These are phyloP conservation scores for Drosophila parvula DNA, from an alignment of 1,140 invertebrate genomes.

Conservation along the genomic window DNA sequence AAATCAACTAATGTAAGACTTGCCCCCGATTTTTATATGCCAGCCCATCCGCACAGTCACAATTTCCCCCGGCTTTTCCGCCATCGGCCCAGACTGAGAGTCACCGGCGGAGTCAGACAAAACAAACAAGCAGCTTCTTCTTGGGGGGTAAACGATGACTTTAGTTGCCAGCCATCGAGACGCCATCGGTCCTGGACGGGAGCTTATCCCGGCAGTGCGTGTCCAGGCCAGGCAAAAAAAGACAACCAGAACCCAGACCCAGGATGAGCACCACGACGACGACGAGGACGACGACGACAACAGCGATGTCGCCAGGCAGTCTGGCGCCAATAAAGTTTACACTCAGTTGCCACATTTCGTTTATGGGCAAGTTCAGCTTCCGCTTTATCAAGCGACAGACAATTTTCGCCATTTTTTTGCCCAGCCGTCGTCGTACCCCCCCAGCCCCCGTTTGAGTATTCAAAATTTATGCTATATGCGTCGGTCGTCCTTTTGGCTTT, in stretches of 20 bases:
- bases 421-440: not conserved
- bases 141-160: conserved; percentile 55
- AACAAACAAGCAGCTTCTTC: conserved; percentile 68
- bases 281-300: conserved; percentile 48
- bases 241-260: not conserved
- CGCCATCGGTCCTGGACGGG: conserved; percentile 54
- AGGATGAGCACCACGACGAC: not conserved
- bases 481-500: conserved; percentile 46
- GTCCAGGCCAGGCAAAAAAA: conserved; percentile 55
- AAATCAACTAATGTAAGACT: conserved; percentile 80
- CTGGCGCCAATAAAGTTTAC: conserved; percentile 83
- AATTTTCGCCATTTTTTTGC: conserved; percentile 75
- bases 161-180: conserved; percentile 69
- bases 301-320: conserved; percentile 74
- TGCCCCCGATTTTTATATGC: conserved; percentile 20
- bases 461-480: conserved; percentile 83
- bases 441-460: conserved; percentile 45
- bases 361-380: conserved; percentile 82
- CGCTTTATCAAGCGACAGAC: conserved; percentile 82
- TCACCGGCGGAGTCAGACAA: conserved; percentile 66
- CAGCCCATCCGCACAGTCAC: not conserved
- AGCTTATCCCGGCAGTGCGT: conserved; percentile 56
- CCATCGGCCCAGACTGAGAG: conserved; percentile 25
- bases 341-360: conserved; percentile 82
- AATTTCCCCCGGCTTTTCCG: not conserved